Evolutionary conservation across 1,140 invertebrate species (phyloP).

Genomic region (Atta texana): DNA sequence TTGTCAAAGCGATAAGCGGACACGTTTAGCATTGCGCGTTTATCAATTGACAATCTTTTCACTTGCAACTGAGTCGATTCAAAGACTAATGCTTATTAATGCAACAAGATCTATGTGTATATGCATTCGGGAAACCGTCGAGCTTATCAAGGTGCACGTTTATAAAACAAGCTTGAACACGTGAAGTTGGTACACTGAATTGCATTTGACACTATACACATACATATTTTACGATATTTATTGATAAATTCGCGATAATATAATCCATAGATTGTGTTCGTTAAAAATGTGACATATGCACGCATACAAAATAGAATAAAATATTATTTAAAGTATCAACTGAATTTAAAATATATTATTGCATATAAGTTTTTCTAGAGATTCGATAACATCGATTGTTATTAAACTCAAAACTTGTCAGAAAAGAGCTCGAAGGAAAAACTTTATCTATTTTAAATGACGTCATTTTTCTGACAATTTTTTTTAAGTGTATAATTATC

Average conservation of each 20-base stretch:
- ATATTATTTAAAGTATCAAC: not conserved
- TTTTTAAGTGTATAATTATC: not conserved
- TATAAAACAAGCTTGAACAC: slow-evolving; percentile 6
- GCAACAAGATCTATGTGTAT: slow-evolving; percentile 13
- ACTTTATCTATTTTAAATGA: not conserved
- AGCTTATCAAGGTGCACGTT: not conserved
- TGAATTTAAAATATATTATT: not conserved
- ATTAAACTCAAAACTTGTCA: not conserved
- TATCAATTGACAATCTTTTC: slow-evolving; percentile 54
- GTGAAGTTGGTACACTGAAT: not conserved
- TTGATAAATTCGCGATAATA: slow-evolving; percentile 11
- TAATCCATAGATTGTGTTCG: not conserved
- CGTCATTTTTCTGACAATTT: not conserved
- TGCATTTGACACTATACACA: not conserved
- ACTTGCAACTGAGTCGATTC: slow-evolving; percentile 2
- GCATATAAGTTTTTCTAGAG: not conserved
- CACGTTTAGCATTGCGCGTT: slow-evolving; percentile 8
- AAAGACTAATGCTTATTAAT: slow-evolving; percentile 37
- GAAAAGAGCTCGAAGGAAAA: not conserved
- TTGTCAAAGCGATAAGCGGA: slow-evolving; percentile 32
- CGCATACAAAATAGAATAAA: not conserved
- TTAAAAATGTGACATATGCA: not conserved
- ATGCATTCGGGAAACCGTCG: not conserved
- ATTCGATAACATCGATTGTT: not conserved
- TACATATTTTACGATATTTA: slow-evolving; percentile 22